Percentiles rank a stretch among this genome's conserved stretches.
phyloP scores from a whole-genome alignment of 2,888 invertebrate species.

The Choreutis nemorana region DNA sequence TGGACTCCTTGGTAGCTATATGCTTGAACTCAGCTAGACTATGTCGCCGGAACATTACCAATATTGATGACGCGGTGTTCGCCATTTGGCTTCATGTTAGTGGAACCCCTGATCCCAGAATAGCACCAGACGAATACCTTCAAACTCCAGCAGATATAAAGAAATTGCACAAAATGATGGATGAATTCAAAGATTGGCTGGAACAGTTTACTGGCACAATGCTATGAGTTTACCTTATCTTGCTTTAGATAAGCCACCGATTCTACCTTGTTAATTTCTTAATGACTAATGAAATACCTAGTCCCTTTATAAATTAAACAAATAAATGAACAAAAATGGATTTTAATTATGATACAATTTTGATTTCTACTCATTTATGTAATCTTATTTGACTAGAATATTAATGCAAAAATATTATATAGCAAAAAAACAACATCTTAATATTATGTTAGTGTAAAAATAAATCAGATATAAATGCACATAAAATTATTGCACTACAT shows the following conservation, averaged over 20 bases:
- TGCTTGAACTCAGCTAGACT: conserved; percentile 42
- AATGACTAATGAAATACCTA: no score
- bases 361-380: no score
- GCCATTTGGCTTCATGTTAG: conserved; percentile 53
- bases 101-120: conserved; percentile 40
- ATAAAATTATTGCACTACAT: no score
- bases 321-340: no score
- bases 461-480: conserved; percentile 4
- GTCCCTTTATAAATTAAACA: no score
- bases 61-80: conserved; percentile 42
- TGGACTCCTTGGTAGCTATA: conserved; percentile 31
- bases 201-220: conserved; percentile 39
- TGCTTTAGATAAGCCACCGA: no score
- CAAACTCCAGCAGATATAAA: conserved; percentile 37
- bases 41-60: conserved; percentile 34
- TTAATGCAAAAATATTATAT: no score
- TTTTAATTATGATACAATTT: no score
- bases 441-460: conserved; percentile 4
- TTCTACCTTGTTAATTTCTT: no score
- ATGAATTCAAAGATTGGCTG: conserved; percentile 43
- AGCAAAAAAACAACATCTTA: no score
- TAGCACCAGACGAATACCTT: conserved; percentile 47
- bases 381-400: no score
- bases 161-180: conserved; percentile 31
- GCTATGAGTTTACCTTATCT: no score